Base-by-base conservation (phyloP, 2,797 vertebrate genomes). In the Gallinago solitaria region DNA sequence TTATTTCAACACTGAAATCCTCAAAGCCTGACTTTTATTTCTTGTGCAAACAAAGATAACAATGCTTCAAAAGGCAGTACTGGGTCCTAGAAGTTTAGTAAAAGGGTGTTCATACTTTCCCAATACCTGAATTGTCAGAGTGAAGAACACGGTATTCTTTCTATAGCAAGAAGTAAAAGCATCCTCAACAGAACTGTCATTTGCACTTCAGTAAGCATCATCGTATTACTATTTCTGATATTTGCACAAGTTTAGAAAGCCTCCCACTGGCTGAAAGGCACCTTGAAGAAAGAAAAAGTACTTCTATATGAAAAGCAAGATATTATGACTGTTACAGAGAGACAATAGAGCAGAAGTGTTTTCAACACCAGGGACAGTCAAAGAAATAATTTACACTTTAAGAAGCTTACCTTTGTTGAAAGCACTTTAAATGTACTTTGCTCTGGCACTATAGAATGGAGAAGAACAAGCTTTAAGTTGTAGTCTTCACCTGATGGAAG, bases 361-460 rank as follows among this genome's bases (percentile, higher is more conserved):
- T 78, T 68, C 53, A 89, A 68, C 51, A 19, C 17, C 28, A 73
- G 33, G 59, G 79, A 71, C 9, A 27, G 68, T 41, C 43, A 69
- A 83, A 63, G 68, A 78, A 94, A 48, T 61, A 28, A 96, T 59
- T 79, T 79, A 76, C 30, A 71, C 8, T 95, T 95, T 91, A 71
- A 86, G 53, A 87, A 89, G 33, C 83, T 96, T 95, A 99, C 99
- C 99, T 99, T 99, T 87, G 99, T 99, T 93, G 98, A 98, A 97
- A 99, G 98, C 96, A 99, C 97, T 99, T 98, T 99, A 98, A 99
- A 99, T 18, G 81, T 98, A 98, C 99, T 99, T 97, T 99, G 99
- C 86, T 99, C 98, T 61, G 99, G 98, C 93, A 98, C 80, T 93
- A 99, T 97, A 45, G 98, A 97, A 96, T 99, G 99, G 94, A 99